Evolutionary conservation across 1,140 invertebrate species (phyloP).

Genomic region (Acromyrmex echinatior): DNA sequence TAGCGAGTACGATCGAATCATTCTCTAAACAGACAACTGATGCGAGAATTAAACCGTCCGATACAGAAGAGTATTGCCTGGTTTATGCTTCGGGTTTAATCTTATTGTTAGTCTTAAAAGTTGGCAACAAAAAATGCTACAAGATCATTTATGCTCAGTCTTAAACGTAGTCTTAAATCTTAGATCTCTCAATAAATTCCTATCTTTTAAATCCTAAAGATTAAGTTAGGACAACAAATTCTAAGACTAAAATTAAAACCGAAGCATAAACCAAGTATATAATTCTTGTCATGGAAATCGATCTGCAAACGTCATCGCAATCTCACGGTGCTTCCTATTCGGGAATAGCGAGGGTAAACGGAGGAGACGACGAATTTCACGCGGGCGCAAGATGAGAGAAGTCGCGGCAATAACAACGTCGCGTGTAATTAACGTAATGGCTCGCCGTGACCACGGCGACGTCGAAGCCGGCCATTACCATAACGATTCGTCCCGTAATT

Average conservation of each 20-base stretch:
- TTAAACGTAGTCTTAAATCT: too few species aligned
- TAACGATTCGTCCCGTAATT: conserved; percentile 68
- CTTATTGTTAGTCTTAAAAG: too few species aligned
- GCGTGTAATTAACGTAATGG: conserved; percentile 67
- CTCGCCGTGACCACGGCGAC: conserved; percentile 6
- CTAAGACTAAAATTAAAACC: too few species aligned
- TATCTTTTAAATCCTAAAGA: too few species aligned
- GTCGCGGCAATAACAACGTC: conserved; percentile 54
- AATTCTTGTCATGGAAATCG: background rate
- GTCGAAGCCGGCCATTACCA: conserved; percentile 66
- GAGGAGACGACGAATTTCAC: conserved; percentile 28
- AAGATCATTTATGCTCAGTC: too few species aligned
- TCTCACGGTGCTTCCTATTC: background rate
- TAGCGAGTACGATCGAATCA: background rate
- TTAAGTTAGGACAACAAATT: too few species aligned
- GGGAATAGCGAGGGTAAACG: background rate
- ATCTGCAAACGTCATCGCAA: conserved; percentile 19
- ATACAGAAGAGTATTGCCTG: background rate
- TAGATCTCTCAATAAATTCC: too few species aligned
- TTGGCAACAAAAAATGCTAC: too few species aligned
- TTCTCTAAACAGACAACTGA: background rate
- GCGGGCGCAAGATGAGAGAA: conserved; percentile 15
- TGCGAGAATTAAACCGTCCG: background rate
- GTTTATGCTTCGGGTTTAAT: too few species aligned
- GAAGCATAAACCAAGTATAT: too few species aligned